phyloP scores from a whole-genome alignment of 2,113 vertebrate genomes.

The Elanoides forficatus region DNA sequence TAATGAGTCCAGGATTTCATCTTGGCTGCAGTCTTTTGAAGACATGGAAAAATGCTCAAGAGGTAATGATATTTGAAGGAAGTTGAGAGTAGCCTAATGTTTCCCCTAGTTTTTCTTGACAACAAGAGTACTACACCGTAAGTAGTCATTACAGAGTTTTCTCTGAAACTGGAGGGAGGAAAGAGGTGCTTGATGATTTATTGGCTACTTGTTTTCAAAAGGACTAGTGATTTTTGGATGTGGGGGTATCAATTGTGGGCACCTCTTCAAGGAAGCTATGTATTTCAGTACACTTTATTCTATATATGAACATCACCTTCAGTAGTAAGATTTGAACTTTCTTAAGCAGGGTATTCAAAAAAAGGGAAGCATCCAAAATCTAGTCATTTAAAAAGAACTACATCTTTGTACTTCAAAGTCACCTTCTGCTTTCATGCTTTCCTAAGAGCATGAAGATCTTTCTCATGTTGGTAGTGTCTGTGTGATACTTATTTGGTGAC shows the following conservation, averaged over 20 bases:
- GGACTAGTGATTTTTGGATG: background rate
- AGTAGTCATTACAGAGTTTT: background rate
- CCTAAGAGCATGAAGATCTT: background rate
- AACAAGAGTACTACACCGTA: background rate
- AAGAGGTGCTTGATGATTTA: background rate
- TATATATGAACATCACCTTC: background rate
- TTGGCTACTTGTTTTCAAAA: background rate
- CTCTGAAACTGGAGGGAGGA: background rate
- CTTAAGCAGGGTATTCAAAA: background rate
- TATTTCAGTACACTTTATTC: background rate
- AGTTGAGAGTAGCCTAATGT: background rate
- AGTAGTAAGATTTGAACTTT: background rate
- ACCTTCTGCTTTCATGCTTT: background rate
- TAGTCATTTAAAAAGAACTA: background rate
- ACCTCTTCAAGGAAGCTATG: background rate
- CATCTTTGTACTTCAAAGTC: background rate
- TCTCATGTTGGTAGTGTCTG: background rate
- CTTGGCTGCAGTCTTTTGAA: conserved; percentile 92
- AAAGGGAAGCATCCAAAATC: background rate
- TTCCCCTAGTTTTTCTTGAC: background rate
- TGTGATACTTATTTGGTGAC: background rate
- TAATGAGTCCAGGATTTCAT: conserved; percentile 85
- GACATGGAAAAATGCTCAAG: conserved; percentile 95
- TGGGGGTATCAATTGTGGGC: background rate
- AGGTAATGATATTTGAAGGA: conserved; percentile 73